Base-by-base conservation (phyloP, 2,888 invertebrate species). In the Galeruca laticollis region DNA sequence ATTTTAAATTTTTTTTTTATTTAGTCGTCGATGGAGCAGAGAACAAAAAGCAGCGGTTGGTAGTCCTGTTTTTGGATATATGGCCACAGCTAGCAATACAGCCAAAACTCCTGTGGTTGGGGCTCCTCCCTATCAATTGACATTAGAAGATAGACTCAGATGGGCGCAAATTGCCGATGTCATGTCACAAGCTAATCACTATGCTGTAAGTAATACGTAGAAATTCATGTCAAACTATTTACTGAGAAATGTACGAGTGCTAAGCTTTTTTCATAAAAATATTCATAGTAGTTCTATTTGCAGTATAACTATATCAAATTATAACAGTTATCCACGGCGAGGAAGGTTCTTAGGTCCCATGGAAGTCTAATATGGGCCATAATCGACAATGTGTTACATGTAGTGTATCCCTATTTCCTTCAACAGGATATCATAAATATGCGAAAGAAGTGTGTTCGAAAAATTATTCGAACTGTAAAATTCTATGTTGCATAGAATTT, bases 111-210 rank as follows among this genome's bases (percentile, higher is more conserved):
- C 91, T 0, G 89, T 89, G 0, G 89, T 93, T 0, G 92, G 92
- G n/a, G 90, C 90, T 43, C 92, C 93, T 0, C 93, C 94, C 0
- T 95, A 94, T 80, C 92, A 92, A 86, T 89, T 93, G 8, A 91
- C 93, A 0, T 80, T 94, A 72, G 94, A 95, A 83, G 95, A 95
- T 80, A 87, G 94, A 49, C 89, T 94, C 87, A 86, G 94, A 40
- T 96, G 96, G 95, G 95, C 96, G 0, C 96, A 96, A 79, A 93
- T 95, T 61, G 93, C 94, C 0, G 96, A 96, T 81, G 94, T 93
- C 0, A 94, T 95, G 92, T 93, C 94, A 0, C 93, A 94, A 77
- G 92, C 94, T 0, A 94, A 93, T 81, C 92, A 95, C 77, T 95
- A 95, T 81, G 94, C 92, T 80, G 94, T 95, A 84, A 89, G 90